phyloP scores from a whole-genome alignment of 2,113 vertebrate species.

The Rhinolophus sinicus region DNA sequence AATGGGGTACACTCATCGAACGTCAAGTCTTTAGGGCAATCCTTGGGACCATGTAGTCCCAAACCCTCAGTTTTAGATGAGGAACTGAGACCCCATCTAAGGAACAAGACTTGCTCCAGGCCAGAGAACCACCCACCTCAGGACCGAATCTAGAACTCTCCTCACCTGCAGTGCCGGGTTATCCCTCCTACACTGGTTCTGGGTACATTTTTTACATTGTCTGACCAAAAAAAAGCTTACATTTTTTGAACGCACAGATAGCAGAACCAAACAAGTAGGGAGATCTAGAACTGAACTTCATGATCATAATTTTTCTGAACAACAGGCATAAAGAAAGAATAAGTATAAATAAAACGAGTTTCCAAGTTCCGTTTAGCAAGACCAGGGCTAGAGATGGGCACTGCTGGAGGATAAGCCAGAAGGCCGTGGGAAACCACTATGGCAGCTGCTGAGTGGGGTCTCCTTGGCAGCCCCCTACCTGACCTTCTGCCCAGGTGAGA shows the following conservation, averaged over 20 bases:
- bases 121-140: neutral
- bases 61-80: neutral
- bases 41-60: neutral
- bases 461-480: neutral
- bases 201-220: neutral
- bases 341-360: neutral
- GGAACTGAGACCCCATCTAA: neutral
- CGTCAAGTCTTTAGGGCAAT: neutral
- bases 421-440: neutral
- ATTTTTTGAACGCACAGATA: neutral
- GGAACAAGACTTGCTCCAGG: neutral
- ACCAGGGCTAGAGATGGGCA: neutral
- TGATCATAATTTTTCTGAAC: neutral
- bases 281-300: neutral
- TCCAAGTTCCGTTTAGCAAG: neutral
- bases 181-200: neutral
- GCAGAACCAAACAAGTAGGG: neutral
- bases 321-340: neutral
- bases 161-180: neutral
- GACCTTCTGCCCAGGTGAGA: neutral
- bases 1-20: fast-evolving
- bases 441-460: neutral
- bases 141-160: neutral
- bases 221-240: neutral
- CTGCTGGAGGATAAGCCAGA: neutral